These are phyloP conservation scores for Tympanuchus pallidicinctus DNA, from an alignment of 2,113 vertebrate genomes.

Conservation along the genomic window DNA sequence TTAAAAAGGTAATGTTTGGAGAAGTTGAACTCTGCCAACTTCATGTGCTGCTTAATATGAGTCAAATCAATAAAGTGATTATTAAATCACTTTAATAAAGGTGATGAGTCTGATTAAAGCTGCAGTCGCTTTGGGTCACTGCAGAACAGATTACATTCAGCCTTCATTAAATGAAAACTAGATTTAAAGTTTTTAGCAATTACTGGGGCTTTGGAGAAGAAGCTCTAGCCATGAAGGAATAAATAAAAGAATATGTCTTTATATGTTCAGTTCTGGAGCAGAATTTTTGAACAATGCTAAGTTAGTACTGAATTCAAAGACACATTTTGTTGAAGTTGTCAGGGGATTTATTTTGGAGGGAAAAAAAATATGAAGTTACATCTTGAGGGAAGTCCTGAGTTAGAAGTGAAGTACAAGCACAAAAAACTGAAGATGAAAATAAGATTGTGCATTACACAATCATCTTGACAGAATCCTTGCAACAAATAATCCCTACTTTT, in stretches of 20 bases:
- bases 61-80: conserved; percentile 45
- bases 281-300: background rate
- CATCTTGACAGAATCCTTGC: background rate
- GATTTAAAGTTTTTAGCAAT: background rate
- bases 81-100: conserved; percentile 38
- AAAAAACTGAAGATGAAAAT: background rate
- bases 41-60: background rate
- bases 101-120: conserved; percentile 17
- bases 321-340: background rate
- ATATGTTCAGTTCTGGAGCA: background rate
- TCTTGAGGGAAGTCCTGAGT: background rate
- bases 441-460: background rate
- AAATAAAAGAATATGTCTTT: background rate
- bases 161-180: conserved; percentile 8
- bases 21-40: background rate
- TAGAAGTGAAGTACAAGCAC: background rate
- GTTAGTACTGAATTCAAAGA: background rate
- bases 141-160: background rate
- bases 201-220: background rate
- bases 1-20: background rate
- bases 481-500: background rate
- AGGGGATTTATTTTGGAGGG: background rate
- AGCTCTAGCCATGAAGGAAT: background rate
- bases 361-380: background rate
- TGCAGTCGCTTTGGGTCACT: background rate